These are phyloP conservation scores for Cephalopachus bancanus DNA, from an alignment of 2,797 vertebrate species.

Conservation along the genomic window DNA sequence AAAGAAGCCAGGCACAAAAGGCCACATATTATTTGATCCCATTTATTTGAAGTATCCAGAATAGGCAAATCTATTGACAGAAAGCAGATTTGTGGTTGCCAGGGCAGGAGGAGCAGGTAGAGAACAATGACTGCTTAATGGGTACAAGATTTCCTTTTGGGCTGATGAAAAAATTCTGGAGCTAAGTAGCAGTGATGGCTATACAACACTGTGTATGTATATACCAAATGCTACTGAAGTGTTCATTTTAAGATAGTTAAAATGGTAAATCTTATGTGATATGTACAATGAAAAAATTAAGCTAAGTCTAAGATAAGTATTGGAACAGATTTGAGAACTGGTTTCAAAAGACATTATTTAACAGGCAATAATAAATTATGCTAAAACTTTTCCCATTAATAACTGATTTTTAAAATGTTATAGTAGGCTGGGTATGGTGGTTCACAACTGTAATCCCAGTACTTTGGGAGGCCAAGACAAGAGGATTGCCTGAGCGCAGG, in stretches of 20 bases:
- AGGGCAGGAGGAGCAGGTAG: background rate
- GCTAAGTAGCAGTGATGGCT: background rate
- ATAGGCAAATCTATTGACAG: background rate
- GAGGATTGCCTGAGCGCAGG: too few species aligned
- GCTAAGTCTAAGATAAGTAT: background rate
- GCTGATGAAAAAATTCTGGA: conserved; percentile 3
- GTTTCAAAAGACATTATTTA: conserved; percentile 50
- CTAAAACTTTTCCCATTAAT: conserved; percentile 17
- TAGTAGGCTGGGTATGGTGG: too few species aligned
- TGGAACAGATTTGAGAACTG: conserved; percentile 23
- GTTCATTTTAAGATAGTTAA: conserved; percentile 30
- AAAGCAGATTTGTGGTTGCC: background rate
- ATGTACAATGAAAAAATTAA: background rate
- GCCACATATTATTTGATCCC: background rate
- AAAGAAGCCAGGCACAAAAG: conserved; percentile 22
- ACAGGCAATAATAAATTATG: conserved; percentile 39
- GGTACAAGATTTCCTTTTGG: background rate
- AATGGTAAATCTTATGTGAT: background rate
- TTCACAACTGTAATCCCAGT: too few species aligned
- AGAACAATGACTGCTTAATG: background rate
- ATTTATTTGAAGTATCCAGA: conserved; percentile 37
- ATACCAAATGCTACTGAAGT: background rate
- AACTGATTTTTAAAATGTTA: background rate
- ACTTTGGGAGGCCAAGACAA: too few species aligned
- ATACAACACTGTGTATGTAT: background rate